phyloP scores from a whole-genome alignment of 2,113 vertebrate genomes.

The Gallinago undulata region DNA sequence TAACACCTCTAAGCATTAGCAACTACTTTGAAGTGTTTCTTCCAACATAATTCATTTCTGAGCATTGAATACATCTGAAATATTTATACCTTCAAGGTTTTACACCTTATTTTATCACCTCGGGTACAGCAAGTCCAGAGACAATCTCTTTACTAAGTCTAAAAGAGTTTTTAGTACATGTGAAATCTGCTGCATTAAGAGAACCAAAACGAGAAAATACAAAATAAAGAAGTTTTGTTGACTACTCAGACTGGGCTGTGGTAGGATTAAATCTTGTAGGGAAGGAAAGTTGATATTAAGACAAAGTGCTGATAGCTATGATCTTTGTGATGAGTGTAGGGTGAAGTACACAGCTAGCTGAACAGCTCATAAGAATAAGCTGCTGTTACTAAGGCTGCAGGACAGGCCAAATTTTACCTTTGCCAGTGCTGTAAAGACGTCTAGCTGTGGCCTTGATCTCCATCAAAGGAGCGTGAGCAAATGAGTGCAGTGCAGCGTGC shows the following conservation, averaged over 20 bases:
- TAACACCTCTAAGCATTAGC: background rate
- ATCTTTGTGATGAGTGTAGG: background rate
- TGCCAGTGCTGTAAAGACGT: background rate
- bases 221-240: background rate
- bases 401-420: background rate
- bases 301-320: background rate
- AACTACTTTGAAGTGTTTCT: background rate
- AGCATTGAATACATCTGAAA: background rate
- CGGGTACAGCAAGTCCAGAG: background rate
- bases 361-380: background rate
- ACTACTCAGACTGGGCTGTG: background rate
- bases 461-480: background rate
- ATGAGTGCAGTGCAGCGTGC: background rate
- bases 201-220: background rate
- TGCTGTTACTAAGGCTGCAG: background rate
- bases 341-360: background rate
- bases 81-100: background rate
- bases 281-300: background rate
- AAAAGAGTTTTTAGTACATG: background rate
- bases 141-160: background rate
- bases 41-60: background rate
- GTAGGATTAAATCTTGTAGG: background rate
- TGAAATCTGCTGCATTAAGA: background rate
- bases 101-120: background rate
- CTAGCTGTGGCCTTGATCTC: background rate